Evolutionary conservation across 2,797 vertebrate genomes (phyloP), one percentile per base, ranked within the genome.

Genomic region (Phoxinus dragarum): DNA sequence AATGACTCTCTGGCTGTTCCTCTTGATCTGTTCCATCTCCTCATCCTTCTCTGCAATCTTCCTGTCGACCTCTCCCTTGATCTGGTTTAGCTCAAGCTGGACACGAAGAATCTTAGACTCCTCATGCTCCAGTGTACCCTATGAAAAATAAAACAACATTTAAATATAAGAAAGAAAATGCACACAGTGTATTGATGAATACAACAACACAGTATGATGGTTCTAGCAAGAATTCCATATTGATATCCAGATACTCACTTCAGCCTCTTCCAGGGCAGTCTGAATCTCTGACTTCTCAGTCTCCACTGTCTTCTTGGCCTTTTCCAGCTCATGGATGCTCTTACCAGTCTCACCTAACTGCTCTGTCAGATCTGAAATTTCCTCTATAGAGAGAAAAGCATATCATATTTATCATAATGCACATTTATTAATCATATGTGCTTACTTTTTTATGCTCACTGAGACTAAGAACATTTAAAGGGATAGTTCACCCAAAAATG

Each of bases 1-100:
- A 38, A 86, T 89, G 0, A 95, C 90, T 59, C 95, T 93, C 93
- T 97, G 97, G 91, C 94, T 95, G 90, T 96, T 97, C 84, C 96
- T 96, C 92, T 97, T 97, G 69, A 97, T 92, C 91, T 97, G 96
- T 34, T 97, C 96, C 1, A 96, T 96, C 92, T 98, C 97, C 84
- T 98, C 96, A 38, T 97, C 96, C 89, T 97, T 98, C 90, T 97
- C 97, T 10, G 95, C 92, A 66, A 95, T 88, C 89, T 95, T 97
- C 89, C 94, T 95, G 86, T 97, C 97, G 64, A 97, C 89, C 84
- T 97, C 96, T 81, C 95, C 94, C 86, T 97, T 98, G 40, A 97
- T 87, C 87, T 98, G 97, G 90, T 93, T 97, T 80, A 98, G 90
- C 89, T 97, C 97, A 87, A 98, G 93, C 78, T 98, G 96, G 69